Conservation (phyloP, 2,888 invertebrate species). For the Ennomos fuscantarius region DNA sequence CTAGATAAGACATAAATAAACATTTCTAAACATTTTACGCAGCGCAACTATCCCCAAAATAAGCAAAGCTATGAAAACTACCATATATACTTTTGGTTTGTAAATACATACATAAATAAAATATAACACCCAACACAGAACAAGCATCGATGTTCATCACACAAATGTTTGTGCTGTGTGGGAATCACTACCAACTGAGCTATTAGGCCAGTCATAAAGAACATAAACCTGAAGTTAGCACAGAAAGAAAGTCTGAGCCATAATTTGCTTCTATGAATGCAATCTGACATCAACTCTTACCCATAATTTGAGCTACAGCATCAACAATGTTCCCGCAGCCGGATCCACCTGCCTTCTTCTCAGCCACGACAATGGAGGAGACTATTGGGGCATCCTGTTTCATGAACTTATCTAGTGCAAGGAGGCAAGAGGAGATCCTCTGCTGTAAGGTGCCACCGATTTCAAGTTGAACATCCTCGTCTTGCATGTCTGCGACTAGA, state of each 20-base stretch:
- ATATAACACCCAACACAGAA: too few relatives aligned
- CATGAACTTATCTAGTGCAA: slow-evolving; percentile 90
- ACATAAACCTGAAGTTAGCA: too few relatives aligned
- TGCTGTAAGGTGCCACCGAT: slow-evolving; percentile 94
- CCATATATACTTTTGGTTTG: too few relatives aligned
- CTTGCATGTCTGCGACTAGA: slow-evolving; percentile 90
- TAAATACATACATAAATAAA: too few relatives aligned
- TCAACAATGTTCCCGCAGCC: slow-evolving; percentile 89
- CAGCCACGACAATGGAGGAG: slow-evolving; percentile 94
- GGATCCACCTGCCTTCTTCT: slow-evolving; percentile 88
- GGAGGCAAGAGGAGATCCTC: slow-evolving; percentile 92
- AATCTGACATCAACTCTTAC: slow-evolving; percentile 51
- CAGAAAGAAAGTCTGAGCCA: background rate
- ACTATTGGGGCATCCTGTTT: slow-evolving; percentile 89
- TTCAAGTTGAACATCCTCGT: slow-evolving; percentile 88
- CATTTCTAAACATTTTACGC: too few relatives aligned
- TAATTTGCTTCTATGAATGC: background rate
- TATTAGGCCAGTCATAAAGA: too few relatives aligned
- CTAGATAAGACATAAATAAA: too few relatives aligned
- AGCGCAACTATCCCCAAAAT: too few relatives aligned
- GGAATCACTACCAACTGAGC: too few relatives aligned
- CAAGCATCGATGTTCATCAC: too few relatives aligned
- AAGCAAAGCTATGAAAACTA: too few relatives aligned
- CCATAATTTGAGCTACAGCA: slow-evolving; percentile 89
- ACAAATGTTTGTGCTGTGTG: too few relatives aligned